Conservation (phyloP, 2,888 invertebrate species). For the Ormyrus pomaceus region DNA sequence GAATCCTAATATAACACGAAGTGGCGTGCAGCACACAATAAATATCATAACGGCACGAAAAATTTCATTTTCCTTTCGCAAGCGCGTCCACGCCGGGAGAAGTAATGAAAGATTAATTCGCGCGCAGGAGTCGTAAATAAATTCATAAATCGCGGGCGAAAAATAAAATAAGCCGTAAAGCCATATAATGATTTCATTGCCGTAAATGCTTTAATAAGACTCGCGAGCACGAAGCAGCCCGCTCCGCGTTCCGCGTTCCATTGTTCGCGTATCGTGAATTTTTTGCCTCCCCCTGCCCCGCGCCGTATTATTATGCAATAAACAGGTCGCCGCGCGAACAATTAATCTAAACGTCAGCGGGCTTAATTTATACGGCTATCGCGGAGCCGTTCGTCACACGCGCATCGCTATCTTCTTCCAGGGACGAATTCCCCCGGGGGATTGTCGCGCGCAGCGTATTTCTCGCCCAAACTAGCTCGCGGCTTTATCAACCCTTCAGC, state of each 20-base stretch:
- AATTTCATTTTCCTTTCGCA: conserved; percentile 41
- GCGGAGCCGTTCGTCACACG: conserved; percentile 69
- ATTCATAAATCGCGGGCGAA: conserved; percentile 52
- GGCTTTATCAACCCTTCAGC: conserved; percentile 72
- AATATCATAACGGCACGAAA: conserved; percentile 22
- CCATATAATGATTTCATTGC: conserved; percentile 50
- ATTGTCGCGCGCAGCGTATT: conserved; percentile 57
- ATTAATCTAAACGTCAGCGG: conserved; percentile 73
- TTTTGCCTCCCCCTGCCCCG: background rate
- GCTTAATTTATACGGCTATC: conserved; percentile 72
- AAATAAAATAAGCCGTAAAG: conserved; percentile 54
- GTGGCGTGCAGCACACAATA: conserved; percentile 10
- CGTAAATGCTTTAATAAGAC: conserved; percentile 54
- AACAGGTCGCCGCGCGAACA: conserved; percentile 61
- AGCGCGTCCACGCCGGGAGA: conserved; percentile 3
- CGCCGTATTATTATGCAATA: conserved; percentile 53
- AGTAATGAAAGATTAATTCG: conserved; percentile 49
- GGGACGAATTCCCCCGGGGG: conserved; percentile 56
- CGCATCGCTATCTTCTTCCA: conserved; percentile 68
- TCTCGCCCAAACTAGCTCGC: conserved; percentile 56
- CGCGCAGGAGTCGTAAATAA: conserved; percentile 49
- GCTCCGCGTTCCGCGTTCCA: background rate
- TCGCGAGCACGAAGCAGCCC: conserved; percentile 3
- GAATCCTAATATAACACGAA: conserved; percentile 7
- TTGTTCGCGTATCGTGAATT: conserved; percentile 10